phyloP scores from a whole-genome alignment of 2,797 vertebrate genomes.

The Eutrigla gurnardus region DNA sequence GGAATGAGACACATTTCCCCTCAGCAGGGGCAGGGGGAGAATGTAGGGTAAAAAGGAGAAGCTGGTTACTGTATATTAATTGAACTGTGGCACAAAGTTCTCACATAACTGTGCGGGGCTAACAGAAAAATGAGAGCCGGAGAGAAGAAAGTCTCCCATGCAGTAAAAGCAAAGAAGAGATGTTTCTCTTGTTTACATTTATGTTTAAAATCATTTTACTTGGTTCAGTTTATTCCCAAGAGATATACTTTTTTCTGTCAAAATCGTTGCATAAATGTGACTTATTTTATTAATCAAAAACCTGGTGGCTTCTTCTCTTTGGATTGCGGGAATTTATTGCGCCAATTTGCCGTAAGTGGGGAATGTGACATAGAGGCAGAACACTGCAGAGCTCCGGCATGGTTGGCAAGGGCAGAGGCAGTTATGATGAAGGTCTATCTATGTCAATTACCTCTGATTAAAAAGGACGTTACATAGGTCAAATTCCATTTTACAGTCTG shows the following conservation, averaged over 20 bases:
- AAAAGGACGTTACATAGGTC: constrained; percentile 66
- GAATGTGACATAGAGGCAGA: background rate
- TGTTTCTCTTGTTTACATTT: background rate
- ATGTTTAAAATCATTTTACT: background rate
- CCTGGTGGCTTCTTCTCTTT: constrained; percentile 4
- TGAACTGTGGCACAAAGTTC: constrained; percentile 70
- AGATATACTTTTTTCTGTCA: background rate
- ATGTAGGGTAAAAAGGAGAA: constrained; percentile 71
- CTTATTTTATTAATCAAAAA: constrained; percentile 10
- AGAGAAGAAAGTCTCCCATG: background rate
- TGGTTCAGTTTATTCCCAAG: constrained; percentile 1
- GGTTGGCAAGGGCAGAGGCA: constrained; percentile 53
- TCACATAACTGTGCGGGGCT: constrained; percentile 44
- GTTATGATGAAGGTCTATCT: constrained; percentile 62
- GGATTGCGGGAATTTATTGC: constrained; percentile 12
- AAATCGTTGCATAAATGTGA: constrained; percentile 2
- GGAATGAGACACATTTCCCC: constrained; percentile 84
- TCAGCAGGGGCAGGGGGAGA: constrained; percentile 72
- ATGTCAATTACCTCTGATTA: constrained; percentile 72
- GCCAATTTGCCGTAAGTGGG: constrained; percentile 14
- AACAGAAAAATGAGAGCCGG: constrained; percentile 6
- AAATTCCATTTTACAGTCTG: constrained; percentile 62
- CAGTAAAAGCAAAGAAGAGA: background rate
- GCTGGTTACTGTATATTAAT: constrained; percentile 81
- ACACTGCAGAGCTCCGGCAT: constrained; percentile 28